A percentile compares a stretch with the other conserved stretches of the same genome.
Conservation (phyloP, 2,888 invertebrate genomes). For the Homarus gammarus region DNA sequence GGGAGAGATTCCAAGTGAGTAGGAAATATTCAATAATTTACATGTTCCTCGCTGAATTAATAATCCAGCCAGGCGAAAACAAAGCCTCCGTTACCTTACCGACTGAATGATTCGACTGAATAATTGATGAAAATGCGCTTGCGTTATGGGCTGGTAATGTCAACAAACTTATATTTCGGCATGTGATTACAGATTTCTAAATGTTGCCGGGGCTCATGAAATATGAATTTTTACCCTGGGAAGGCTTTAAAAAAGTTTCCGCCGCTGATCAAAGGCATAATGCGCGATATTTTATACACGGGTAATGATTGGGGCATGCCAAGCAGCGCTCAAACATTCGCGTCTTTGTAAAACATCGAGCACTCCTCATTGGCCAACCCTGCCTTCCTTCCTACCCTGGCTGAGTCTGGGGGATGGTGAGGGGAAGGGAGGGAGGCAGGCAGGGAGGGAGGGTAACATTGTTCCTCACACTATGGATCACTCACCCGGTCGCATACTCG, state of each 20-base stretch:
- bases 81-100: conserved; percentile 1
- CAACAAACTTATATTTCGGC: conserved; percentile 33
- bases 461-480: too few species aligned
- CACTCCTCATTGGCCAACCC: too few species aligned
- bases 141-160: conserved; percentile 30
- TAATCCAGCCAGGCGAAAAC: conserved; percentile 3
- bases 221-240: not conserved
- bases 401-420: too few species aligned
- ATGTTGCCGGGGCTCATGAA: not conserved
- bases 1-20: conserved; percentile 2
- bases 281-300: not conserved
- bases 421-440: too few species aligned
- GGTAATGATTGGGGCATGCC: too few species aligned
- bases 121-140: conserved; percentile 40
- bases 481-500: too few species aligned
- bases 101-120: conserved; percentile 27
- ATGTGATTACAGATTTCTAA: conserved; percentile 33
- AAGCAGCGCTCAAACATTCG: too few species aligned
- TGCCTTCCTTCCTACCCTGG: too few species aligned
- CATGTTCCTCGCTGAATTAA: not conserved
- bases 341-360: too few species aligned
- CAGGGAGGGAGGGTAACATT: too few species aligned
- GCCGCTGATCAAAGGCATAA: not conserved
- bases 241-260: not conserved
- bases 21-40: conserved; percentile 15